Evolutionary conservation across 1,140 invertebrate genomes (phyloP).

Genomic region (Sminthurides bifidus): DNA sequence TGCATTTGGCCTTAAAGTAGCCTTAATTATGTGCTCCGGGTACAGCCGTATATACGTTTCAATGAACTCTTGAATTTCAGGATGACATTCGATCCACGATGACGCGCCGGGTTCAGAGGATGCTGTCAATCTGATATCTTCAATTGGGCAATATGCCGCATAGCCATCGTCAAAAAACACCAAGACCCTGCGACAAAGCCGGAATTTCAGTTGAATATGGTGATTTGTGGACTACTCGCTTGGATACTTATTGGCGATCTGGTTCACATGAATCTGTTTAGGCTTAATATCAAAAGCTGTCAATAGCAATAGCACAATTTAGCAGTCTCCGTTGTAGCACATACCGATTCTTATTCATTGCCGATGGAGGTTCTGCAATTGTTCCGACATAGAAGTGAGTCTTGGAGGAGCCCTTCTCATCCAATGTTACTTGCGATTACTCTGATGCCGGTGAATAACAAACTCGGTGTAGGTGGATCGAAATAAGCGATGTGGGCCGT

Average conservation of each 20-base stretch:
- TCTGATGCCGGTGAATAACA: conserved; percentile 36
- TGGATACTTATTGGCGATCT: too few species aligned
- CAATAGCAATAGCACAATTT: not conserved
- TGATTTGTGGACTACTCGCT: too few species aligned
- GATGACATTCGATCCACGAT: conserved; percentile 71
- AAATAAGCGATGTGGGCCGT: conserved; percentile 56
- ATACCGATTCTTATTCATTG: conserved; percentile 54
- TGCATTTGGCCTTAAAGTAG: conserved; percentile 64
- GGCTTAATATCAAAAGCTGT: too few species aligned
- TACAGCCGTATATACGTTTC: conserved; percentile 70
- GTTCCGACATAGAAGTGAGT: conserved; percentile 59
- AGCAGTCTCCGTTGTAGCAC: not conserved
- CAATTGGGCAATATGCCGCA: conserved; percentile 69
- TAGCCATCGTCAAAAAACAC: conserved; percentile 94
- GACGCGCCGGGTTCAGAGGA: conserved; percentile 54
- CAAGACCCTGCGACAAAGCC: conserved; percentile 48
- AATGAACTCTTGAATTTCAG: conserved; percentile 67
- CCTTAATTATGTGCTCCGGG: conserved; percentile 84
- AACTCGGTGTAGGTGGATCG: conserved; percentile 38
- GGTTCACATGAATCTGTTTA: not conserved
- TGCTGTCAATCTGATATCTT: conserved; percentile 57
- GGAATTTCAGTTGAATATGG: not conserved
- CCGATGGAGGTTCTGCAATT: conserved; percentile 72
- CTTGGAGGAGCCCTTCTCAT: not conserved
- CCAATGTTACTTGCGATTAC: not conserved